Conservation (phyloP, 2,113 vertebrate genomes). For the Pachypanchax playfairii region DNA sequence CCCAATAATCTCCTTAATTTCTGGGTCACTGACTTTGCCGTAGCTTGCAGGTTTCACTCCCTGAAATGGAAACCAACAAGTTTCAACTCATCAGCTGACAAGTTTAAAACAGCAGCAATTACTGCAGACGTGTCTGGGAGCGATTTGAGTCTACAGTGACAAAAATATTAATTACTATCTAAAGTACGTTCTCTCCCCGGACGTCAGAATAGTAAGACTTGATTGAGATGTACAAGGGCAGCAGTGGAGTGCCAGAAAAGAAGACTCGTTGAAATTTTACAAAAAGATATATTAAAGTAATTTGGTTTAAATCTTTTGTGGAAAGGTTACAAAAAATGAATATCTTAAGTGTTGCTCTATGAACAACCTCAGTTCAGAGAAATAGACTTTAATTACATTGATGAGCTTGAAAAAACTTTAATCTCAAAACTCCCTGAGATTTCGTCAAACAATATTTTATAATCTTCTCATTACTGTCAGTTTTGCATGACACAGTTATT, state of each 20-base stretch:
- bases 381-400: too few species aligned
- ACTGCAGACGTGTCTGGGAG: background rate
- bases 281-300: background rate
- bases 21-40: slow-evolving; percentile 92
- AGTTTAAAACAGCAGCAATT: slow-evolving; percentile 11
- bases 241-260: background rate
- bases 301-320: too few species aligned
- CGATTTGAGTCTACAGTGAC: background rate
- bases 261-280: background rate
- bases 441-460: too few species aligned
- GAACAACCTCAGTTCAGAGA: too few species aligned
- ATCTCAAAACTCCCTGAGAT: too few species aligned
- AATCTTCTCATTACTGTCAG: too few species aligned
- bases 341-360: too few species aligned
- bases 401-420: too few species aligned
- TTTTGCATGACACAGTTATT: too few species aligned
- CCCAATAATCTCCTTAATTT: slow-evolving; percentile 98
- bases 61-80: slow-evolving; percentile 65
- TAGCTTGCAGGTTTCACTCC: slow-evolving; percentile 98
- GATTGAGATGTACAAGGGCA: background rate
- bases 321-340: too few species aligned
- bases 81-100: slow-evolving; percentile 17
- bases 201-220: background rate
- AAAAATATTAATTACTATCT: slow-evolving; percentile 12
- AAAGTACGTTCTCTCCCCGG: slow-evolving; percentile 1